Evolutionary conservation across 2,888 invertebrate species (phyloP), one percentile per base, ranked within the genome.

Genomic region (Melangyna quadrimaculata): DNA sequence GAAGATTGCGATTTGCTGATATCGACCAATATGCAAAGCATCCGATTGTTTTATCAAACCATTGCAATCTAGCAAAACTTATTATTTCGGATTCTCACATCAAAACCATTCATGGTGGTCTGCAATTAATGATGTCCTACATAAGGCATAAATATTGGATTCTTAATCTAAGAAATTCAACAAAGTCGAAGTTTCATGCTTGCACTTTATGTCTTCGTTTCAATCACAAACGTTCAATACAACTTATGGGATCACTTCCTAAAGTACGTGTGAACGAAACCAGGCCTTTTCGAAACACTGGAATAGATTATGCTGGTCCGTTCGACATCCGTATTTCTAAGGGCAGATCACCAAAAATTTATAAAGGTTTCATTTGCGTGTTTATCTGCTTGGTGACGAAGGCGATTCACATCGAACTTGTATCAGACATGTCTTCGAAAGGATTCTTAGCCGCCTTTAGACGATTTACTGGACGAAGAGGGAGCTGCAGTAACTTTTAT

Each of bases 201-300:
- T 70, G 53, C 40, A 43, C 19, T 14, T 5, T 65, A 14, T 74
- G 63, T n/a, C 24, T 32, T 29, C 37, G 40, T 3, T 74, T 74
- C 9, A 75, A 67, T 14, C 9, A 48, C 12, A 32, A 9, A 7
- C 74, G 74, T 19, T 37, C 43, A 12, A 29, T 37, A 10, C 78
- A 84, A 45, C 83, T 78, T 6, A 84, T 79, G 77, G 84, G 81
- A 3, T 72, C 84, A 22, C 65, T 88, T 6, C 78, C 78, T 32
- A 69, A 63, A 7, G 71, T 74, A 17, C 27, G 70, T 3, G 78
- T 79, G 9, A 53, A 43, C 7, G 43, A 43, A 43, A 17, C 17
- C 43, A 43, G 17, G 8, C 43, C 43, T 2, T 43, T 43, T 8
- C 43, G 43, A 17, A n/a, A 7, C 17, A 17, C 27, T 32, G 40